phyloP scores from a whole-genome alignment of 2,113 vertebrate genomes.

The Chroicocephalus ridibundus region DNA sequence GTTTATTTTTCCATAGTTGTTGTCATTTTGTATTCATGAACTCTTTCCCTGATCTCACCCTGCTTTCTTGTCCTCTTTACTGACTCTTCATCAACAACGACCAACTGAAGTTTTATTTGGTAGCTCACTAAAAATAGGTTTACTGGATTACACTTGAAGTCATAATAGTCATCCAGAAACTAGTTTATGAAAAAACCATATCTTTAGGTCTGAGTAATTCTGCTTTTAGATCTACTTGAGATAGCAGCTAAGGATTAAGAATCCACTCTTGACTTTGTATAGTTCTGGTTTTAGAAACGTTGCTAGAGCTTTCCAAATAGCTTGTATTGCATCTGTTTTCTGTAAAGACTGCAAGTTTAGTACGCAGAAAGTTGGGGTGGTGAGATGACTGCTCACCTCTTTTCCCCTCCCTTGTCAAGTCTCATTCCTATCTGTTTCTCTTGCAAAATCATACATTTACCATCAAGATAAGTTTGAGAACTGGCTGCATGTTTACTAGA shows the following conservation, averaged over 20 bases:
- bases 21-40: not conserved
- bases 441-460: constrained; percentile 23
- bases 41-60: not conserved
- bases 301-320: not conserved
- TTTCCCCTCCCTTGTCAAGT: not conserved
- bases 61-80: not conserved
- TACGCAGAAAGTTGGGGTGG: not conserved
- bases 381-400: not conserved
- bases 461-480: constrained; percentile 26
- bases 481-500: not conserved
- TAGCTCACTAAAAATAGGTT: constrained; percentile 5
- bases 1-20: not conserved
- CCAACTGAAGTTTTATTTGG: not conserved
- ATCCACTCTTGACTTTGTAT: not conserved
- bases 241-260: not conserved
- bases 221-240: not conserved
- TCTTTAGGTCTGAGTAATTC: not conserved
- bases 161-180: not conserved
- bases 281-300: not conserved
- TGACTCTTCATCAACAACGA: constrained; percentile 1
- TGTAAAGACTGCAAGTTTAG: not conserved
- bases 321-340: not conserved
- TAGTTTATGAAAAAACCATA: not conserved
- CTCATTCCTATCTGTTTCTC: constrained; percentile 22
- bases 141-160: not conserved